These are phyloP conservation scores for Drosophila ambigua DNA, from an alignment of 1,140 invertebrate genomes.

Conservation along the genomic window DNA sequence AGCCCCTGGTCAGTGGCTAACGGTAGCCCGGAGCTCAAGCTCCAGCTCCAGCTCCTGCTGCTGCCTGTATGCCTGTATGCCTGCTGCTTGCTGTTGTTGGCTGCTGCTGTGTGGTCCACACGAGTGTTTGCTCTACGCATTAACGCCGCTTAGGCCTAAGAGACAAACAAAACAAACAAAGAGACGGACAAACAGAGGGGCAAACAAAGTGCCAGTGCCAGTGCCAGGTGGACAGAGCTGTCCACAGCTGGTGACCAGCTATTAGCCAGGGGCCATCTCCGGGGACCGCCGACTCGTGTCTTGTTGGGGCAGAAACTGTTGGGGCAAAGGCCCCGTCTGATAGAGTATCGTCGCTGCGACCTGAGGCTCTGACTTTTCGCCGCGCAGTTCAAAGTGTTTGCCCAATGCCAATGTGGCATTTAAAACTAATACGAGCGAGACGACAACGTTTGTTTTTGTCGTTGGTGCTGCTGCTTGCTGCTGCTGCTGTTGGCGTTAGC, in stretches of 20 bases:
- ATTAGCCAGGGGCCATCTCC: slow-evolving; percentile 48
- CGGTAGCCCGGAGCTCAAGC: slow-evolving; percentile 55
- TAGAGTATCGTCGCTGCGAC: slow-evolving; percentile 45
- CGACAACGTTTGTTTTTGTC: slow-evolving; percentile 44
- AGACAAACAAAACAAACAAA: slow-evolving; percentile 49
- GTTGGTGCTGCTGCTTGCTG: slow-evolving; percentile 23
- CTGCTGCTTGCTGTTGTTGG: slow-evolving; percentile 9
- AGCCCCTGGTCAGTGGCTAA: slow-evolving; percentile 57
- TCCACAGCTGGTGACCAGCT: slow-evolving; percentile 50
- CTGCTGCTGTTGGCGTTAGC: slow-evolving; percentile 40
- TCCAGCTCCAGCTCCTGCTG: slow-evolving; percentile 41
- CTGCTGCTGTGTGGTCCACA: slow-evolving; percentile 50
- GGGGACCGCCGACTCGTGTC: slow-evolving; percentile 19
- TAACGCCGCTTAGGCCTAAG: slow-evolving; percentile 58
- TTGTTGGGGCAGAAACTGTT: neutral
- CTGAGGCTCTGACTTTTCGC: neutral
- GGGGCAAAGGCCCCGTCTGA: slow-evolving; percentile 8
- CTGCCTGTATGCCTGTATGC: slow-evolving; percentile 9
- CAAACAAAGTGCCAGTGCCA: slow-evolving; percentile 53
- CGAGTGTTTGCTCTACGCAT: slow-evolving; percentile 67
- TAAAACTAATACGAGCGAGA: slow-evolving; percentile 76
- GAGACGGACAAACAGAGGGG: slow-evolving; percentile 20
- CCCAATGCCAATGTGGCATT: slow-evolving; percentile 78
- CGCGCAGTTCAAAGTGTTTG: slow-evolving; percentile 56
- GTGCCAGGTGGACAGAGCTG: slow-evolving; percentile 47